Evolutionary conservation across 2,888 invertebrate species (phyloP), one percentile per base, ranked within the genome.

Genomic region (Scelioninae gen. 2): DNA sequence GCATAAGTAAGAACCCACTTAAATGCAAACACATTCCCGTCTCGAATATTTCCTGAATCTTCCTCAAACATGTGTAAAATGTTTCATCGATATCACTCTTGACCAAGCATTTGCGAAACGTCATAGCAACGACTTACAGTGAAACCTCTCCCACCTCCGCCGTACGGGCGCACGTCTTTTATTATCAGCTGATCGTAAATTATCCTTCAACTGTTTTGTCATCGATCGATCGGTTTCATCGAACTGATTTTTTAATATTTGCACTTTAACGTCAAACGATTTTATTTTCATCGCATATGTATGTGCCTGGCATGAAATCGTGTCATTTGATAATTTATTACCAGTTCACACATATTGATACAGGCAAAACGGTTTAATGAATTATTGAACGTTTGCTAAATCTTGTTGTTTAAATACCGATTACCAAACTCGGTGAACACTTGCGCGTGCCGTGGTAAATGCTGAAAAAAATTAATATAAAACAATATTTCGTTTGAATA

Each of bases 11-110:
- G 13, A 43, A n/a, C 6, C 31, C 31, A 31, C 55, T 16, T 31
- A 43, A 18, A 43, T 57, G 43, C 55, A 43, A 57, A 57, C n/a
- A 55, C 28, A 41, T 37, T 37, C 53, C 25, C 25, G 4, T 25
- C 1, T 41, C 10, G 28, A 55, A 55, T 55, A 55, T 55, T 55
- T 39, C 41, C 55, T 41, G 39, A 41, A 28, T 37, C 25, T 37
- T 53, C 25, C 39, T 53, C 52, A 35, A 19, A 52, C 35, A 35
- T 52, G 52, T 11, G 52, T 11, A 35, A 35, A 52, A 18, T 18
- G n/a, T 33, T 50, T 50, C 50, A 18, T 31, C 31, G 31, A 48
- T 18, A 37, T 7, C 13, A 15, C 15, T 37, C 37, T 37, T 37
- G 37, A 13, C 15, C 37, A 9, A 9, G 5, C 31, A 9, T 31